Evolutionary conservation across 37 sponge, comb jelly and placozoan species (phyloP).

Genomic region (Theonella swinhoei): DNA sequence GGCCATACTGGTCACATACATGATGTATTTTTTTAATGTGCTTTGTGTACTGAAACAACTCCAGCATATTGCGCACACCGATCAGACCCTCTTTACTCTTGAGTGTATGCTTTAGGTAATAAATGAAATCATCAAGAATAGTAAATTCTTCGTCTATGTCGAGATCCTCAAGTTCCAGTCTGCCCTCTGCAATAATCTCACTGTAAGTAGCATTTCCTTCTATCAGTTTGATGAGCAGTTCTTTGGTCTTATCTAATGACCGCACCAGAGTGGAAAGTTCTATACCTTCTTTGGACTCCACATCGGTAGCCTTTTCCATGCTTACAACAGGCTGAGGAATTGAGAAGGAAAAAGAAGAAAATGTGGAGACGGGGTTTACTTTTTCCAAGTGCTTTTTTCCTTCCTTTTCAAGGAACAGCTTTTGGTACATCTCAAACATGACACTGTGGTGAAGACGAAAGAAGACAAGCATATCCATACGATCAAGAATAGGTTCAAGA

Average conservation of each 20-base stretch:
- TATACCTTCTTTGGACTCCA: constrained; percentile 3
- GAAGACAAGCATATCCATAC: constrained; percentile 61
- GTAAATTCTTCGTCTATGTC: constrained; percentile 61
- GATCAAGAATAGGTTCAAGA: constrained; percentile 27
- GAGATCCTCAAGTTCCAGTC: constrained; percentile 15
- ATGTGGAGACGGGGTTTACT: background rate
- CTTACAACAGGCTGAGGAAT: background rate
- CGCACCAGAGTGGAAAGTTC: background rate
- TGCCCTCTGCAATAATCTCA: constrained; percentile 61
- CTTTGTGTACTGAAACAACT: constrained; percentile 66
- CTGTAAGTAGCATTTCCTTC: constrained; percentile 56
- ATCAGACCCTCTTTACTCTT: constrained; percentile 35
- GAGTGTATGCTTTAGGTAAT: background rate
- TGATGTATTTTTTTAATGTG: constrained; percentile 47
- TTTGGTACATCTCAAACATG: constrained; percentile 70
- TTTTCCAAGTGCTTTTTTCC: background rate
- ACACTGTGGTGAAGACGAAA: constrained; percentile 61
- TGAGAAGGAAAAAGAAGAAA: background rate
- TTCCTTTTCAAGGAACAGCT: constrained; percentile 18
- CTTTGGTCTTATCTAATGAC: constrained; percentile 11
- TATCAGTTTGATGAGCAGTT: constrained; percentile 41
- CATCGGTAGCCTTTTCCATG: background rate
- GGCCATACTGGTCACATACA: constrained; percentile 73
- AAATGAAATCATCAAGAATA: constrained; percentile 27
- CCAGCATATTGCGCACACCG: constrained; percentile 56